A percentile compares a stretch with the other conserved stretches of the same genome.
Evolutionary conservation across 2,113 vertebrate species (phyloP).

Genomic region (Neolamprologus sp.): DNA sequence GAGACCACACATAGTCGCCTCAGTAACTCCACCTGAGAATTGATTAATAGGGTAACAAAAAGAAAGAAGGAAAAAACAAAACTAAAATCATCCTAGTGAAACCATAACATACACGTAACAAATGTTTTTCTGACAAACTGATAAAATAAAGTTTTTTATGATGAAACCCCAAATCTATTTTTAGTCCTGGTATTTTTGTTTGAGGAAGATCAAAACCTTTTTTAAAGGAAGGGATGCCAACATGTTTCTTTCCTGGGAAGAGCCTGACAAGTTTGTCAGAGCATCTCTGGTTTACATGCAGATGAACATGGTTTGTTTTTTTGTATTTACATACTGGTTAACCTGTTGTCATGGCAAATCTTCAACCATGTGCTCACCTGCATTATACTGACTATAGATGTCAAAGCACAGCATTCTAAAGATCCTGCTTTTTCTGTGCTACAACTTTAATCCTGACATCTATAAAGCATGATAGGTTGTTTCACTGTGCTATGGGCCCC

Average conservation of each 20-base stretch:
- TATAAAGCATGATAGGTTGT: not conserved
- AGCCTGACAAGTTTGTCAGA: not conserved
- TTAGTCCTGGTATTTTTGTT: not conserved
- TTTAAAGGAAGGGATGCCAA: not conserved
- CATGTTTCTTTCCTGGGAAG: not conserved
- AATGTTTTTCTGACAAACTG: not conserved
- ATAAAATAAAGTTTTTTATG: not conserved
- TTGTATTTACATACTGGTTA: not conserved
- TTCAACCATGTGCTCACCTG: not conserved
- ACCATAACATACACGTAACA: not conserved
- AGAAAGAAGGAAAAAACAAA: not conserved
- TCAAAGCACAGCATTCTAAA: not conserved
- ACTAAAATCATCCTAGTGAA: not conserved
- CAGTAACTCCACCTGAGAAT: not conserved
- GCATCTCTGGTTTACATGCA: not conserved
- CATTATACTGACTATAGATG: not conserved
- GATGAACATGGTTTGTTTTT: accelerated
- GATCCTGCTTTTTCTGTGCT: not conserved
- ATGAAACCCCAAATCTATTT: not conserved
- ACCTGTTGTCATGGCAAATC: not conserved
- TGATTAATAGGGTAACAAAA: not conserved
- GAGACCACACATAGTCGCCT: not conserved
- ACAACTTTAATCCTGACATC: slow-evolving; percentile 12
- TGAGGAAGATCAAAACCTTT: not conserved
- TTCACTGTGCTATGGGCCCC: not conserved